A percentile compares a stretch with the other conserved stretches of the same genome.
phyloP scores from a whole-genome alignment of 2,113 vertebrate genomes.

The Burhinus bistriatus region DNA sequence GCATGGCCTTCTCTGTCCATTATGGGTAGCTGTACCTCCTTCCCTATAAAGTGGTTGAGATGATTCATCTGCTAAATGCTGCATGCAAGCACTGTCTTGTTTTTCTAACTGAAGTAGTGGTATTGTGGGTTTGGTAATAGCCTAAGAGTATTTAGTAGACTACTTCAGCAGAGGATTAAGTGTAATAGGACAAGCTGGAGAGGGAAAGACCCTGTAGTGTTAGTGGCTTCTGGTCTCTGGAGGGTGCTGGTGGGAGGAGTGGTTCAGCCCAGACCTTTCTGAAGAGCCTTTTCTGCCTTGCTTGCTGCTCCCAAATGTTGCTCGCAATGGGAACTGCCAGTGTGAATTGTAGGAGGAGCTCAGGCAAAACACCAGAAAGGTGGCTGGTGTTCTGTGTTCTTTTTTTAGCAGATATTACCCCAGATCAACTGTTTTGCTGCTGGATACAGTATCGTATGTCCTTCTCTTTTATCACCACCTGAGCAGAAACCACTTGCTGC shows the following conservation, averaged over 20 bases:
- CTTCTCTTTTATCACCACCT: background rate
- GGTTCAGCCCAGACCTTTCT: background rate
- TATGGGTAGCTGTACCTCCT: background rate
- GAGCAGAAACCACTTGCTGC: background rate
- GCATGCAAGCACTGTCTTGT: background rate
- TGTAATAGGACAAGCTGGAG: background rate
- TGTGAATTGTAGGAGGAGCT: background rate
- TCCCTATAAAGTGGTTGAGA: background rate
- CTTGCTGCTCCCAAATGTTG: background rate
- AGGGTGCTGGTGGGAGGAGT: background rate
- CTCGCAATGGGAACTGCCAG: background rate
- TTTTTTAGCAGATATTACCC: background rate
- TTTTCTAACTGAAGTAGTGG: background rate
- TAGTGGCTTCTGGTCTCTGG: background rate
- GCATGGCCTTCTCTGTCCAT: too few species aligned
- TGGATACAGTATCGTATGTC: background rate
- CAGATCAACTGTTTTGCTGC: background rate
- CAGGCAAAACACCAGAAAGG: background rate
- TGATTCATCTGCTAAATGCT: background rate
- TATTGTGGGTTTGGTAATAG: background rate
- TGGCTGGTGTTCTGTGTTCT: background rate
- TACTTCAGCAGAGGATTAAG: background rate
- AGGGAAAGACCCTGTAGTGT: background rate
- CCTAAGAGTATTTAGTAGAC: background rate
- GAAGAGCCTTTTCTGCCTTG: background rate